These are phyloP conservation scores for Polyergus mexicanus DNA, from an alignment of 1,140 invertebrate genomes.

Conservation along the genomic window DNA sequence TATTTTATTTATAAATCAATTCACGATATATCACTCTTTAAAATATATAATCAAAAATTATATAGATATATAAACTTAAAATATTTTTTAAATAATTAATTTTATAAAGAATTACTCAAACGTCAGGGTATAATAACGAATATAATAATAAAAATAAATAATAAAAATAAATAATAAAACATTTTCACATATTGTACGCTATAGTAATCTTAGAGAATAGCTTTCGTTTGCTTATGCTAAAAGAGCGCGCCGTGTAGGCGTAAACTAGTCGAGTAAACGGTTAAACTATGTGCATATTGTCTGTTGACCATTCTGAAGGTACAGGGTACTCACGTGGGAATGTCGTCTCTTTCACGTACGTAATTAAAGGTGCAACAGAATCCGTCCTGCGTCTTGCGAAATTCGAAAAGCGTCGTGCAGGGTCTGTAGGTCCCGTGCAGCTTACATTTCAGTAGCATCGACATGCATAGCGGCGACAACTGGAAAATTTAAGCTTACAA, in stretches of 20 bases:
- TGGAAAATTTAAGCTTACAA: conserved; percentile 70
- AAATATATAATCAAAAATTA: background rate
- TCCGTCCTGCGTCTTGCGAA: conserved; percentile 86
- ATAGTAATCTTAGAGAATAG: background rate
- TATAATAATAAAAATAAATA: background rate
- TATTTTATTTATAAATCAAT: background rate
- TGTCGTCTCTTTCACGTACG: conserved; percentile 73
- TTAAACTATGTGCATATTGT: conserved; percentile 17
- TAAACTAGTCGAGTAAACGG: conserved; percentile 1
- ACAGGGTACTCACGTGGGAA: conserved; percentile 63
- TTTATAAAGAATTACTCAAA: background rate
- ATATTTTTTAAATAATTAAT: conserved; percentile 1
- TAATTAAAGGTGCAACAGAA: conserved; percentile 89
- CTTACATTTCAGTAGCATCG: conserved; percentile 85
- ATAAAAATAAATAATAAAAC: background rate
- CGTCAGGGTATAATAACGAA: no score
- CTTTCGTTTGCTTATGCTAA: background rate
- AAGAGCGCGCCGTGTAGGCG: background rate
- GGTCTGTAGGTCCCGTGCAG: conserved; percentile 82
- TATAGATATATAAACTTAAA: no score
- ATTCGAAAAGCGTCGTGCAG: conserved; percentile 85
- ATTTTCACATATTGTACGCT: background rate
- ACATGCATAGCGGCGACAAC: conserved; percentile 87
- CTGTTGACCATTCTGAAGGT: background rate
- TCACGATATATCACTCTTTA: background rate